Evolutionary conservation across 1,140 invertebrate species (phyloP).

Genomic region (Brachionus plicatilis): DNA sequence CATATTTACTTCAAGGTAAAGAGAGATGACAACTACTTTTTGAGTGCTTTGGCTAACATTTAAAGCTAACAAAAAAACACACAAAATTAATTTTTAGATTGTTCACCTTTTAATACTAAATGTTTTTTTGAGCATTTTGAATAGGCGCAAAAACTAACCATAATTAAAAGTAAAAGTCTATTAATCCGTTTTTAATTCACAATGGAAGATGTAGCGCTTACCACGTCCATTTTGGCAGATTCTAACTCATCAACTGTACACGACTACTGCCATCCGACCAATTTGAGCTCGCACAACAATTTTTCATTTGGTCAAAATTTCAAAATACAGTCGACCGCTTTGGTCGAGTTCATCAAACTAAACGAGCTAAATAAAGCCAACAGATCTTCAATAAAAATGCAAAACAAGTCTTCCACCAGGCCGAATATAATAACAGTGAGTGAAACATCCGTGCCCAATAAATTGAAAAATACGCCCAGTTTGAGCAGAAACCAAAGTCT

Average conservation of each 20-base stretch:
- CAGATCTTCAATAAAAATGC: background rate
- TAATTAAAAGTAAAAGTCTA: background rate
- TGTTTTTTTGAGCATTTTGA: background rate
- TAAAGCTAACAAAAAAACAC: background rate
- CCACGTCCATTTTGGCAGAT: background rate
- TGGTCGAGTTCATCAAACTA: background rate
- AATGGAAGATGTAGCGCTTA: constrained; percentile 34
- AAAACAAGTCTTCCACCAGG: background rate
- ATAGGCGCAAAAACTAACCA: background rate
- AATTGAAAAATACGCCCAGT: background rate
- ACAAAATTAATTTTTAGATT: background rate
- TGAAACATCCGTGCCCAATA: background rate
- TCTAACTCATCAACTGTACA: background rate
- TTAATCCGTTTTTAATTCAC: background rate
- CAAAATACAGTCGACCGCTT: background rate
- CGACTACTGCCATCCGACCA: background rate
- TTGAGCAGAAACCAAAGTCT: background rate
- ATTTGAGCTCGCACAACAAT: background rate
- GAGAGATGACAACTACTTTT: background rate
- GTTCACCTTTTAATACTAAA: background rate
- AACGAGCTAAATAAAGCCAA: background rate
- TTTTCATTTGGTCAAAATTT: background rate
- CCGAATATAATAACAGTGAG: background rate
- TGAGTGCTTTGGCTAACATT: background rate
- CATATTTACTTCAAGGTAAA: background rate